Percentiles rank a stretch among this genome's conserved stretches.
phyloP scores from a whole-genome alignment of 2,113 vertebrate genomes.

The Uropsilus gracilis region DNA sequence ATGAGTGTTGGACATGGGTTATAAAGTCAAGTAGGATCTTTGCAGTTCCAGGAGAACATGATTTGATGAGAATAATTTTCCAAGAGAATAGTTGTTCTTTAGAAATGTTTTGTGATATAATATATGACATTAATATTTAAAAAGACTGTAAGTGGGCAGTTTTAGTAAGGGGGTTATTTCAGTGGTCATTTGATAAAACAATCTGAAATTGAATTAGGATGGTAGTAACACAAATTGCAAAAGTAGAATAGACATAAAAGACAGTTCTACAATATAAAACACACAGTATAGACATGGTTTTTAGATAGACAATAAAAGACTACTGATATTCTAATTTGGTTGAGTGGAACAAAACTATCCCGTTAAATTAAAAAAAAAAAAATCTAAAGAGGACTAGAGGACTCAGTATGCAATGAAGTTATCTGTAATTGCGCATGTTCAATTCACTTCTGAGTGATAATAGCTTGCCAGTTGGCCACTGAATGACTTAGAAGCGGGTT shows the following conservation, averaged over 20 bases:
- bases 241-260: not conserved
- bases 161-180: not conserved
- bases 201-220: not conserved
- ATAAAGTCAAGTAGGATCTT: not conserved
- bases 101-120: not conserved
- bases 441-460: not conserved
- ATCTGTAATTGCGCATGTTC: not conserved
- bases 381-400: not conserved
- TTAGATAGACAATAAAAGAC: not conserved
- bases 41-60: not conserved
- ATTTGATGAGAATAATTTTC: not conserved
- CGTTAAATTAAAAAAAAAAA: not conserved
- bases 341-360: not conserved
- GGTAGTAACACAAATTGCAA: not conserved
- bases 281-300: not conserved
- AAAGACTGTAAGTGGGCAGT: not conserved
- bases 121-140: not conserved
- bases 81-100: not conserved
- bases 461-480: not conserved
- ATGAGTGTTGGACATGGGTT: not conserved
- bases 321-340: not conserved
- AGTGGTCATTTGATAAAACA: not conserved
- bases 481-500: not conserved
- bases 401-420: not conserved
- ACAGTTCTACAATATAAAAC: not conserved